phyloP scores from a whole-genome alignment of 2,113 vertebrate genomes.

The Pica pica region DNA sequence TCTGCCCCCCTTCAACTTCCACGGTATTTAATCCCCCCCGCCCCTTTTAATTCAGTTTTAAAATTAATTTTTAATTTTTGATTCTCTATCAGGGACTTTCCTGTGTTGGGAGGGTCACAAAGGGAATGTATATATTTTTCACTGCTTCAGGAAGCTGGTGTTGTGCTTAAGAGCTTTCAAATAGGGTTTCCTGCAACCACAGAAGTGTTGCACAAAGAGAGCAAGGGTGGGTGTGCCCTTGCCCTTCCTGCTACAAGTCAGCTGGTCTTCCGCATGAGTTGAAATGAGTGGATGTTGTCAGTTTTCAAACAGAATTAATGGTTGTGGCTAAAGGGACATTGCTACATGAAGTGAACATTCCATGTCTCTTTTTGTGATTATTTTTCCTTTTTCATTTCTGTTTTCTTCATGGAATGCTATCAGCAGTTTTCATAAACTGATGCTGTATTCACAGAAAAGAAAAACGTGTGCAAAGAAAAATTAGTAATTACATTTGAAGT shows the following conservation, averaged over 20 bases:
- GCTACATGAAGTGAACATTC: not conserved
- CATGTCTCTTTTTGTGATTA: not conserved
- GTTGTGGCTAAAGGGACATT: not conserved
- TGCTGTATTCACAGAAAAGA: not conserved
- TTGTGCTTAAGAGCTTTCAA: not conserved
- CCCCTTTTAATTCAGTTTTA: not conserved
- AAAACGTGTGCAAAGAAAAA: not conserved
- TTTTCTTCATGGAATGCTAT: not conserved
- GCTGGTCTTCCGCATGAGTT: not conserved
- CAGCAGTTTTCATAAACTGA: not conserved
- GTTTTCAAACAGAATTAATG: not conserved
- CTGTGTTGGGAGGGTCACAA: not conserved
- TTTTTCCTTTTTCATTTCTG: not conserved
- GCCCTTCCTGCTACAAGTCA: not conserved
- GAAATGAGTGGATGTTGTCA: not conserved
- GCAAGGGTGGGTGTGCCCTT: not conserved
- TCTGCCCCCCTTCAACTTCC: not conserved
- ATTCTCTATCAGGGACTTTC: not conserved
- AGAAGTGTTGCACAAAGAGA: not conserved
- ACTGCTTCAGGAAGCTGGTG: not conserved
- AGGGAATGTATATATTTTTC: not conserved
- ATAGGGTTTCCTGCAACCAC: not conserved
- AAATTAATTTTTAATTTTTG: not conserved
- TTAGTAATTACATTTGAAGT: not conserved
- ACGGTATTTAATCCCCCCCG: rapidly evolving